Evolutionary conservation across 2,888 invertebrate genomes (phyloP), one percentile per base, ranked within the genome.

Genomic region (Endotricha flammealis): DNA sequence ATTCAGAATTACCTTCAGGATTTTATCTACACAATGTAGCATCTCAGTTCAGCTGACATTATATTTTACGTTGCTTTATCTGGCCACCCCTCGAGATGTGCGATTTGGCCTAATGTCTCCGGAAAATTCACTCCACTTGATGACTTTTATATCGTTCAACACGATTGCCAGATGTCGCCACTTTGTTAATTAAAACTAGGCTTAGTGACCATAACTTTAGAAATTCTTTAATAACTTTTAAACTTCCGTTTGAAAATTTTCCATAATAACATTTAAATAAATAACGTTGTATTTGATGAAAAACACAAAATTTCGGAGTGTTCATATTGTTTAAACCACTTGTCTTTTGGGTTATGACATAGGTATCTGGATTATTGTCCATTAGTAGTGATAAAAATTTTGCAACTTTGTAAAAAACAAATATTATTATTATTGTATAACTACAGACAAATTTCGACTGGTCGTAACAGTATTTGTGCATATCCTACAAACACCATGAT

Each of bases 1-100:
- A 20, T 20, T n/a, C 20, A 6, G n/a, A 20, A 20, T 20, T 20
- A 20, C 20, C 20, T 20, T 20, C 20, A 20, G 20, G n/a, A 48
- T 55, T 50, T 52, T 51, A 56, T 54, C 59, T 42, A 35, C 32
- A 51, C 27, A 46, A 32, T 39, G 42, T 42, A 41, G 41, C 45
- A 46, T 44, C 41, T 35, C 29, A 42, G 38, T 52, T 45, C 35
- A 41, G 42, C 44, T 54, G 57, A 55, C 57, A 57, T 64, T 59
- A 64, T 62, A 66, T 64, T 66, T 64, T 58, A 61, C 44, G 57
- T 36, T 48, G 57, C 52, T 59, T 61, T 64, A 64, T 64, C 64
- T 56, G 39, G 42, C 44, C 53, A 44, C 48, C 45, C 54, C 56
- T 51, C 52, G 53, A 64, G 63, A 64, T 61, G 59, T 61, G 59